Conservation (phyloP, 2,888 invertebrate species). For the Tuta absoluta region DNA sequence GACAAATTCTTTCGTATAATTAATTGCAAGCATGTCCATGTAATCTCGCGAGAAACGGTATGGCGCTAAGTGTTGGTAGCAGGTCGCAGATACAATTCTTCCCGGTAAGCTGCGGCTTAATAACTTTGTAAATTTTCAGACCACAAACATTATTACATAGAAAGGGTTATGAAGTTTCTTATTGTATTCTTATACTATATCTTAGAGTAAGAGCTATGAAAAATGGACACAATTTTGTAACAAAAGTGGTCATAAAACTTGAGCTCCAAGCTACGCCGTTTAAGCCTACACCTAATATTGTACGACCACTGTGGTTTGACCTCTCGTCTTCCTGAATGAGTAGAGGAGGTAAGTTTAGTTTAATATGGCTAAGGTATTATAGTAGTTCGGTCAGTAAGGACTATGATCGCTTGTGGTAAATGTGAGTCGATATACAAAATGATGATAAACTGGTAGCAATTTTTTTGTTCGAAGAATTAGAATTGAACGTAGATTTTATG, state of each 20-base stretch:
- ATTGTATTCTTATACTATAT: not conserved
- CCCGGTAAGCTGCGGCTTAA: too few relatives aligned
- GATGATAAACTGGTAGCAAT: slow-evolving; percentile 41
- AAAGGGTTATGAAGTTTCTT: too few relatives aligned
- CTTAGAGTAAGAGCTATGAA: slow-evolving; percentile 31
- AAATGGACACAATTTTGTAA: slow-evolving; percentile 50
- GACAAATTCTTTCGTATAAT: too few relatives aligned
- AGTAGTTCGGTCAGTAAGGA: slow-evolving; percentile 28
- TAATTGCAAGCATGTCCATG: too few relatives aligned
- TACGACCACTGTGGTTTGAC: slow-evolving; percentile 39
- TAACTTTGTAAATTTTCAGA: too few relatives aligned
- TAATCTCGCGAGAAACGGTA: too few relatives aligned
- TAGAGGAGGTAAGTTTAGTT: not conserved
- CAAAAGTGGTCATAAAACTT: slow-evolving; percentile 49
- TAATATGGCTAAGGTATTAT: slow-evolving; percentile 26
- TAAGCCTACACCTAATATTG: slow-evolving; percentile 40
- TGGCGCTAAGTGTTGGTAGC: too few relatives aligned
- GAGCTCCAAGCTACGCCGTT: slow-evolving; percentile 39
- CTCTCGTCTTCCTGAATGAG: slow-evolving; percentile 27
- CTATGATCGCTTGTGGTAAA: slow-evolving; percentile 34
- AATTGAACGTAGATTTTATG: slow-evolving; percentile 8
- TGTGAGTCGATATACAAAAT: slow-evolving; percentile 45
- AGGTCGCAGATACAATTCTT: too few relatives aligned
- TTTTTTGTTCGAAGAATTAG: slow-evolving; percentile 25
- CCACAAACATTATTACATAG: too few relatives aligned